Evolutionary conservation across 2,888 invertebrate species (phyloP), one percentile per base, ranked within the genome.

Genomic region (Sepiola atlantica): DNA sequence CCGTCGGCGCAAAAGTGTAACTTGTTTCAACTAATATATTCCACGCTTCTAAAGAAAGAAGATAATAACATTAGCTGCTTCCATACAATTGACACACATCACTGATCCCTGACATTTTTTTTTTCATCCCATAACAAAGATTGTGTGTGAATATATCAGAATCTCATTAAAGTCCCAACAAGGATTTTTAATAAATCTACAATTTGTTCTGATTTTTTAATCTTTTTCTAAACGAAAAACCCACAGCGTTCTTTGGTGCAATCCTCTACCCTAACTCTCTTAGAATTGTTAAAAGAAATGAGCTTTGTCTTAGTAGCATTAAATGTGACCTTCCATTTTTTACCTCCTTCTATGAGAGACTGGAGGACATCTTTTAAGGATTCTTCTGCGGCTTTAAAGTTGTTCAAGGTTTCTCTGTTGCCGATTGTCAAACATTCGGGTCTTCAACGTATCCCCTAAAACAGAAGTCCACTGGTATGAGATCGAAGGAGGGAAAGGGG

Each of bases 1-100:
- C n/a, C 77, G 77, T 77, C 77, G 77, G 16, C 77, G 77, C 77
- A 77, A 77, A 77, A 77, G 77, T 77, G n/a, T 77, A n/a, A 77
- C 77, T 16, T 77, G 77, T 16, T 77, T 77, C 32, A 77, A 77
- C 77, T 77, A 77, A 77, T 77, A 77, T 32, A n/a, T 32, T 77
- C 77, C 77, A 32, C 8, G 77, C n/a, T n/a, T 77, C n/a, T 77
- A n/a, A 2, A 77, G 1, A 77, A 77, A 77, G 61, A 77, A 32
- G n/a, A 16, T n/a, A 77, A n/a, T 77, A 77, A 77, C 18, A 77
- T 77, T 32, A n/a, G 77, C 77, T 77, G 77, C 77, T 77, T 77
- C 77, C n/a, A 77, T n/a, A 12, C 77, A 77, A n/a, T 77, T 57
- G 77, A n/a, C 16, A 32, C n/a, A 77, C 32, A 16, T n/a, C 77